Evolutionary conservation across 2,888 invertebrate species (phyloP).

Genomic region (Eulithis prunata): DNA sequence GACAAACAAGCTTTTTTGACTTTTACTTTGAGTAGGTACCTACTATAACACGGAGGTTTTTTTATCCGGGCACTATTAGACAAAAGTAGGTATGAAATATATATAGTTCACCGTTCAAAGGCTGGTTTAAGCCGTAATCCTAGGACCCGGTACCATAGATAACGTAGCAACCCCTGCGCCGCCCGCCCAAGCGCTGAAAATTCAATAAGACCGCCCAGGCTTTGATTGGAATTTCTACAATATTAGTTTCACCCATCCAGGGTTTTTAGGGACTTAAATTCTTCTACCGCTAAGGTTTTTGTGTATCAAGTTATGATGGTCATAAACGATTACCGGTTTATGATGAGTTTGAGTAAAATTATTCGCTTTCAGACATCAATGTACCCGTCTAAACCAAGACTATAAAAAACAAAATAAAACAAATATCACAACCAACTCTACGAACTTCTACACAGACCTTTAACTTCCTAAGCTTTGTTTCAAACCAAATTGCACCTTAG

Average conservation of each 20-base stretch:
- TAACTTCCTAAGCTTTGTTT: constrained; percentile 16
- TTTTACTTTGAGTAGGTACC: too few species aligned
- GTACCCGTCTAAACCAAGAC: neutral
- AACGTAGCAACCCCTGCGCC: neutral
- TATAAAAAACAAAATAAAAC: constrained; percentile 13
- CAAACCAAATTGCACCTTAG: constrained; percentile 50
- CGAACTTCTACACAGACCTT: neutral
- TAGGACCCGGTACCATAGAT: constrained; percentile 9
- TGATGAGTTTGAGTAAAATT: too few species aligned
- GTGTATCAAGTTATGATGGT: too few species aligned
- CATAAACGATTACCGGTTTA: too few species aligned
- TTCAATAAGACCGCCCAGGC: neutral
- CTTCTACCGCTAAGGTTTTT: neutral
- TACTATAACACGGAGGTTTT: too few species aligned
- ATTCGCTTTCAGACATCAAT: neutral
- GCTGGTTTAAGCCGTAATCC: constrained; percentile 15
- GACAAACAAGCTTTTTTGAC: too few species aligned
- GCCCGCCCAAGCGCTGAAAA: neutral
- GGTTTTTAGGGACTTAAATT: neutral
- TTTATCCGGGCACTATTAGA: neutral
- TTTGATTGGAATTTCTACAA: constrained; percentile 2
- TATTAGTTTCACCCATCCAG: neutral
- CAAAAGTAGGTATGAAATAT: neutral
- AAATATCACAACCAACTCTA: constrained; percentile 5
- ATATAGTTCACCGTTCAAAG: neutral